A percentile compares a stretch with the other conserved stretches of the same genome.
phyloP scores from a whole-genome alignment of 2,888 invertebrate species.

The Anarsia innoxiella region DNA sequence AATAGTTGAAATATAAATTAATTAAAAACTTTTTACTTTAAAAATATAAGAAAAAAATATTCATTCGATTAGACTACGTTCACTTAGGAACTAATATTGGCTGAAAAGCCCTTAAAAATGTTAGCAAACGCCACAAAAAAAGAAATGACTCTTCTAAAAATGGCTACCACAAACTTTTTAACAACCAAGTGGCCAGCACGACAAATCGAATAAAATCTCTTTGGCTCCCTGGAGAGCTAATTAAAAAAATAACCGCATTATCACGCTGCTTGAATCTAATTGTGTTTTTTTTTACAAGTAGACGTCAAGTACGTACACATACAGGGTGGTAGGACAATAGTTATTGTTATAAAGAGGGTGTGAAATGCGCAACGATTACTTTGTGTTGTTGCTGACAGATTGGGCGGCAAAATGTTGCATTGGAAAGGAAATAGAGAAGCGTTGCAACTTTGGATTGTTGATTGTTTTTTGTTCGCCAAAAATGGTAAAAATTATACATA shows the following conservation, averaged over 20 bases:
- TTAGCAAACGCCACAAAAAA: neutral
- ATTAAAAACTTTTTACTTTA: neutral
- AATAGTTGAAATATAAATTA: neutral
- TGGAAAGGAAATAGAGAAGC: conserved; percentile 15
- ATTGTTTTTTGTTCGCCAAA: too few relatives aligned
- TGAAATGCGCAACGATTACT: conserved; percentile 16
- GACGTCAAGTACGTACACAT: conserved; percentile 27
- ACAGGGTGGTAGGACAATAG: conserved; percentile 15
- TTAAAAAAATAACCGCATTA: neutral
- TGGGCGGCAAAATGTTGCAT: conserved; percentile 28
- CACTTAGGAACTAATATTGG: neutral
- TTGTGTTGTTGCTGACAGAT: conserved; percentile 25
- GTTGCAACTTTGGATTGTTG: conserved; percentile 28
- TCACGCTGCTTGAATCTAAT: neutral
- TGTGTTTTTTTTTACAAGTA: conserved; percentile 10
- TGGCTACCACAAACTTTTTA: too few relatives aligned
- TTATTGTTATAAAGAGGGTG: conserved; percentile 13
- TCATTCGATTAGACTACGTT: too few relatives aligned
- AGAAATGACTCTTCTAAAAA: too few relatives aligned
- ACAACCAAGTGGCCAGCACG: too few relatives aligned
- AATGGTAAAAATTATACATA: too few relatives aligned
- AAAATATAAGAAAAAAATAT: too few relatives aligned
- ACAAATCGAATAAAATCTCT: neutral
- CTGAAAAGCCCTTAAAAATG: neutral
- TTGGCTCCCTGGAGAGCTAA: neutral